These are phyloP conservation scores for Petrolisthes cinctipes DNA, from an alignment of 2,888 invertebrate species.

Conservation along the genomic window DNA sequence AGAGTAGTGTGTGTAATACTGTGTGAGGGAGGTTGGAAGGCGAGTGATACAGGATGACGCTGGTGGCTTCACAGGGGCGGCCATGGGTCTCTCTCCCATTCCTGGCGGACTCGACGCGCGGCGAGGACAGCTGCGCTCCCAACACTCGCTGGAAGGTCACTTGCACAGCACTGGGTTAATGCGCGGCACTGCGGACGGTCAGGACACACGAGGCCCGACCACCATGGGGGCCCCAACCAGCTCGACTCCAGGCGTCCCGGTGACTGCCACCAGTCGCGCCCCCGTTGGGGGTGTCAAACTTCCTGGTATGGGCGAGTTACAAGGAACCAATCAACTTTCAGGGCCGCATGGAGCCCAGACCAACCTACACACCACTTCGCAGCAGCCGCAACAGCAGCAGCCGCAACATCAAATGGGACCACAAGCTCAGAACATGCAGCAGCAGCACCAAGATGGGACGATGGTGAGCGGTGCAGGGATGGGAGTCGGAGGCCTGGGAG, in stretches of 20 bases:
- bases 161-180: conserved; percentile 54
- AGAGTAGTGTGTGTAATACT: too few species aligned
- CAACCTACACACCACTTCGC: conserved; percentile 31
- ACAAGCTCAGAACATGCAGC: conserved; percentile 35
- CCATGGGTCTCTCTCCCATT: conserved; percentile 42
- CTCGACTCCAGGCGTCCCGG: conserved; percentile 18
- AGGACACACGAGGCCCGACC: conserved; percentile 60
- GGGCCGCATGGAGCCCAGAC: conserved; percentile 23
- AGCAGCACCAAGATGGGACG: conserved; percentile 28
- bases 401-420: conserved; percentile 35
- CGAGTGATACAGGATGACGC: conserved; percentile 8
- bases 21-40: background rate
- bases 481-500: conserved; percentile 10
- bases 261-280: conserved; percentile 21
- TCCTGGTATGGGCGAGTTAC: conserved; percentile 51
- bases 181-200: conserved; percentile 63
- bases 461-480: conserved; percentile 1
- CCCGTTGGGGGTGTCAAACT: conserved; percentile 51
- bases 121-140: conserved; percentile 51
- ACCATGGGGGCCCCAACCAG: conserved; percentile 41
- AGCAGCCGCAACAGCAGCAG: conserved; percentile 33
- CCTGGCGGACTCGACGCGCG: conserved; percentile 47
- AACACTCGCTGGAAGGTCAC: conserved; percentile 54
- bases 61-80: conserved; percentile 49
- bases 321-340: conserved; percentile 35